Conservation (phyloP, 2,888 invertebrate species). For the Acrobasis consociella region DNA sequence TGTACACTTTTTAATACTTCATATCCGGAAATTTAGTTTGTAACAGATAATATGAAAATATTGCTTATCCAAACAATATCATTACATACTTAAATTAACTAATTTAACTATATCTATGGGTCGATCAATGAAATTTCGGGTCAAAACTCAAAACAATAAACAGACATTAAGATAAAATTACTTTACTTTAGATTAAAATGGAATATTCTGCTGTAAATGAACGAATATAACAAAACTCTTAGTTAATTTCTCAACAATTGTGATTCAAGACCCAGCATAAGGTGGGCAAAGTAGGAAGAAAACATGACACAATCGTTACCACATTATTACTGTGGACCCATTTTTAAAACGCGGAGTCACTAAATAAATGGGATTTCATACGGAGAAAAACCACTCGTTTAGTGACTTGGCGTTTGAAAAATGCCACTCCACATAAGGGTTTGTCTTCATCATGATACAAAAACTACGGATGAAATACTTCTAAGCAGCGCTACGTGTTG, state of each 20-base stretch:
- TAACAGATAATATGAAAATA: background rate
- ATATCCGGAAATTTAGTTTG: background rate
- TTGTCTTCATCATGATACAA: background rate
- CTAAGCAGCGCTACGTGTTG: background rate
- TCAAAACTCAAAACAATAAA: too few species aligned
- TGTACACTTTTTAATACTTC: too few species aligned
- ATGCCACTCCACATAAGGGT: background rate
- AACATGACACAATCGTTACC: background rate
- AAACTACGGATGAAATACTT: background rate
- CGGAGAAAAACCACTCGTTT: too few species aligned
- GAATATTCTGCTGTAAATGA: too few species aligned
- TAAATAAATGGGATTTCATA: too few species aligned
- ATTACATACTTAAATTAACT: background rate
- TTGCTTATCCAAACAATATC: background rate
- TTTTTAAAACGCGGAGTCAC: too few species aligned
- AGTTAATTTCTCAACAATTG: background rate
- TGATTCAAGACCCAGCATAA: background rate
- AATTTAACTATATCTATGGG: slow-evolving; percentile 2
- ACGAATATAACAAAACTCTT: background rate
- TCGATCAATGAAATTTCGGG: background rate
- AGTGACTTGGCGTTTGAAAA: too few species aligned
- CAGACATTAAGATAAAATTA: too few species aligned
- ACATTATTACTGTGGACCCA: background rate
- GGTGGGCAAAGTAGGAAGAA: background rate
- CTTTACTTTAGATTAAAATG: too few species aligned